Percentiles rank a stretch among this genome's conserved stretches.
Conservation (phyloP, 2,113 vertebrate species). For the Gracilinanus agilis region DNA sequence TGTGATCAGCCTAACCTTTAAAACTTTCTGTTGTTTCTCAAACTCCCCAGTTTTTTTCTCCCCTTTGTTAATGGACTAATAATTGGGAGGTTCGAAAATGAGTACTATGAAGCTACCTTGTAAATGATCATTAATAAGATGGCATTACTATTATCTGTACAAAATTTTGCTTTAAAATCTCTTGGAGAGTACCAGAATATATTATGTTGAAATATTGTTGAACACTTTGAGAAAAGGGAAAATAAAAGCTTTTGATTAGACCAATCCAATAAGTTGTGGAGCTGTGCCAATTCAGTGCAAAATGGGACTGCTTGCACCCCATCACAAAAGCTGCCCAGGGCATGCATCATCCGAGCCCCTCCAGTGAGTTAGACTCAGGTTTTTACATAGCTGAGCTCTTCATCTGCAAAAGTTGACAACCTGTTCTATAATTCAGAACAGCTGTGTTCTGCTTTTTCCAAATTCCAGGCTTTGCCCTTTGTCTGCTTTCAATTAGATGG, state of each 20-base stretch:
- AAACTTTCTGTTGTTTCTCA: slow-evolving; percentile 25
- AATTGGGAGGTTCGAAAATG: background rate
- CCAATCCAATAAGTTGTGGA: slow-evolving; percentile 44
- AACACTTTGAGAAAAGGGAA: background rate
- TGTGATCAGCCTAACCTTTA: slow-evolving; percentile 46
- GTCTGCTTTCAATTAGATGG: slow-evolving; percentile 68
- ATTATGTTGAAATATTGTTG: slow-evolving; percentile 20
- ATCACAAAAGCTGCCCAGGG: slow-evolving; percentile 48
- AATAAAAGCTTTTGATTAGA: slow-evolving; percentile 32
- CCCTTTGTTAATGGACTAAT: background rate
- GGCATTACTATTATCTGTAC: background rate
- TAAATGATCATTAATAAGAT: background rate
- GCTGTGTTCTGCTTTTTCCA: slow-evolving; percentile 68
- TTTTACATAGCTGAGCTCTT: slow-evolving; percentile 20
- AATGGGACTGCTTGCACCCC: slow-evolving; percentile 46
- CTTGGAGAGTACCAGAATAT: background rate
- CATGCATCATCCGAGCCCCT: slow-evolving; percentile 26
- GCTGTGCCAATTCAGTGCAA: slow-evolving; percentile 39
- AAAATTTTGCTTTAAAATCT: background rate
- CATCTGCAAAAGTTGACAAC: slow-evolving; percentile 70
- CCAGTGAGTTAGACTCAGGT: background rate
- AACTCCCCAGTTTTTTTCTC: slow-evolving; percentile 1
- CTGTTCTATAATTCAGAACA: slow-evolving; percentile 74
- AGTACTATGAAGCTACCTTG: background rate
- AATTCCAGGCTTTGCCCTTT: slow-evolving; percentile 71